Evolutionary conservation across 2,113 vertebrate species (phyloP), one percentile per base, ranked within the genome.

Genomic region (Bubalus kerabau): DNA sequence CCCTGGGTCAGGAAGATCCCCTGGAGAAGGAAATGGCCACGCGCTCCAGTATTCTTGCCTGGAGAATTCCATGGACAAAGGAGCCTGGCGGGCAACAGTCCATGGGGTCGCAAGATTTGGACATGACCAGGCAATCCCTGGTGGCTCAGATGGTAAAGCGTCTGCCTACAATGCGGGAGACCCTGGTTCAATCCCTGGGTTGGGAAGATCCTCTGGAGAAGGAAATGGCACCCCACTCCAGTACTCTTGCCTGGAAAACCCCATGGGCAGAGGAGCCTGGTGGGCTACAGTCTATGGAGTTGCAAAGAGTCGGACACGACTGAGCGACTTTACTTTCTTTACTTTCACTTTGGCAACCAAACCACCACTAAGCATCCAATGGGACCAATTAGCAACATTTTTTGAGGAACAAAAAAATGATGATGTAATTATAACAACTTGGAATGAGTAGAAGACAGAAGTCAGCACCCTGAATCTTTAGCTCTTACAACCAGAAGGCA

Each of bases 11-110:
- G 64, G 17, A 71, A 5, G n/a, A 36, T 71, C 8, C 64, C 64
- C n/a, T 21, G 64, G n/a, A 71, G 64, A 36, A 71, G 17, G n/a
- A 71, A 36, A 71, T 5, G 17, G 32, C n/a, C 32, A 9, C 64
- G n/a, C n/a, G 21, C 16, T 36, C 64, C 32, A 36, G 17, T 36
- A 36, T 36, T 36, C 64, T 71, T n/a, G 64, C n/a, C n/a, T 71
- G n/a, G 64, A 36, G n/a, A 36, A 71, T 21, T 0, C 32, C 32
- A 71, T 36, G 64, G n/a, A 71, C n/a, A 71, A 0, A 71, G n/a
- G 64, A 71, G n/a, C 64, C 64, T 36, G n/a, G n/a, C 1, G 0
- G 64, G 64, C 64, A 5, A 21, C 9, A 36, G 16, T 36, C 64
- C 2, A 0, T 21, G 64, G 4, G 64, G 64, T 36, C 2, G 1